A percentile compares a stretch with the other conserved stretches of the same genome.
Conservation (phyloP, 2,113 vertebrate species). For the Pardalotus punctatus region DNA sequence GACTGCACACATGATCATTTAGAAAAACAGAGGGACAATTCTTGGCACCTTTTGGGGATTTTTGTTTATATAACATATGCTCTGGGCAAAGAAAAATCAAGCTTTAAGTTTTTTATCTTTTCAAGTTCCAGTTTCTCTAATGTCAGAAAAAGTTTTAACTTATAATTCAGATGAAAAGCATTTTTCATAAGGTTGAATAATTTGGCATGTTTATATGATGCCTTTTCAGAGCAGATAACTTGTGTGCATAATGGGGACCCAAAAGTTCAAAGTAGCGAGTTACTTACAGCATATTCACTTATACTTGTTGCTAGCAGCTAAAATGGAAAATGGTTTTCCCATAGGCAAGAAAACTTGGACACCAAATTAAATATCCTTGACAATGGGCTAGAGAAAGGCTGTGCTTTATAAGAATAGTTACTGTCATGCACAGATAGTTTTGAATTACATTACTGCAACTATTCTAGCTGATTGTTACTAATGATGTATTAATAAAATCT, state of each 20-base stretch:
- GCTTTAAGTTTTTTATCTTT: slow-evolving; percentile 57
- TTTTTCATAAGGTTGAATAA: slow-evolving; percentile 48
- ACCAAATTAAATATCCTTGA: not conserved
- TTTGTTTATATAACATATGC: slow-evolving; percentile 65
- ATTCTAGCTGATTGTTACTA: not conserved
- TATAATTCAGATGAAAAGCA: slow-evolving; percentile 53
- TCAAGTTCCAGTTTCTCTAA: slow-evolving; percentile 56
- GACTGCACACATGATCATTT: slow-evolving; percentile 63
- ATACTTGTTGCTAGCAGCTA: not conserved
- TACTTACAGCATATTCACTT: slow-evolving; percentile 9
- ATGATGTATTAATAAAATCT: not conserved
- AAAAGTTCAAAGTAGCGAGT: slow-evolving; percentile 33
- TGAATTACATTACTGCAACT: not conserved
- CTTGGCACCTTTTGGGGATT: slow-evolving; percentile 62
- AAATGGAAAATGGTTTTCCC: slow-evolving; percentile 18
- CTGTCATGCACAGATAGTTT: not conserved
- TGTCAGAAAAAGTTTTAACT: slow-evolving; percentile 45
- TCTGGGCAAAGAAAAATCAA: slow-evolving; percentile 59
- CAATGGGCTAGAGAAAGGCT: not conserved
- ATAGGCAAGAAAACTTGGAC: not conserved
- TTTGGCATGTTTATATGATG: slow-evolving; percentile 44
- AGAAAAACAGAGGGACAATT: slow-evolving; percentile 65
- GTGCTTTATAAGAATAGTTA: not conserved
- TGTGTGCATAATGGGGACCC: not conserved
- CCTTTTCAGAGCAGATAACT: slow-evolving; percentile 45